Base-by-base conservation (phyloP, 2,797 vertebrate species). In the Iguana delicatissima region DNA sequence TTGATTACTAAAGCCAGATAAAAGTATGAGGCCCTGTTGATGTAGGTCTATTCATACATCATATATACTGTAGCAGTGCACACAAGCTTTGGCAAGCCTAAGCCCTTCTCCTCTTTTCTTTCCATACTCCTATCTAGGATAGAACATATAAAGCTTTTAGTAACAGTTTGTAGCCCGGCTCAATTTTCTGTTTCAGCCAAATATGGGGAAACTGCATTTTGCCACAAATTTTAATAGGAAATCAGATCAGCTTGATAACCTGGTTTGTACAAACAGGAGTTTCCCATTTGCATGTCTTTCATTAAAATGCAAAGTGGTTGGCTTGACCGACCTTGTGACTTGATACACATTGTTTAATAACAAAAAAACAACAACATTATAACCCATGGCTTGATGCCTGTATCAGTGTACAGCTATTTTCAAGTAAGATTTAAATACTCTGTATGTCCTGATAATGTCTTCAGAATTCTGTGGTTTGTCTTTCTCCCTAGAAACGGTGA, bases 401-500 rank as follows among this genome's bases (percentile, higher is more conserved):
- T 59, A 83, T 73, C 52, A 42, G 55, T 84, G 38, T 59, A 83
- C 10, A 74, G 12, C 46, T 57, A 46, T 50, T 26, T 72, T 62
- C 55, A 89, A 74, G 14, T 55, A 59, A 86, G 35, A 38, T 50
- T 82, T 84, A 76, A 74, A 38, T 74, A 52, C 42, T 62, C 26
- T 26, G 20, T 32, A 86, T 35, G 18, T 3, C 42, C 14, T 74
- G 42, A 80, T 1, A 14, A 29, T 42, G 35, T 73, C 52, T 91
- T 35, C 50, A 59, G n/a, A 80, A 83, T 81, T 10, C 55, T 94
- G 32, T 72, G 92, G 38, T 94, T 91, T 80, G 20, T 89, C 6
- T 89, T 88, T 85, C 26, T 95, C 92, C 46, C 86, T 92, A 98
- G 98, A 98, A 96, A 96, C 96, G 93, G 97, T 97, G 73, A 96